phyloP scores from a whole-genome alignment of 2,113 vertebrate genomes.

The Sphyrna mokarran region DNA sequence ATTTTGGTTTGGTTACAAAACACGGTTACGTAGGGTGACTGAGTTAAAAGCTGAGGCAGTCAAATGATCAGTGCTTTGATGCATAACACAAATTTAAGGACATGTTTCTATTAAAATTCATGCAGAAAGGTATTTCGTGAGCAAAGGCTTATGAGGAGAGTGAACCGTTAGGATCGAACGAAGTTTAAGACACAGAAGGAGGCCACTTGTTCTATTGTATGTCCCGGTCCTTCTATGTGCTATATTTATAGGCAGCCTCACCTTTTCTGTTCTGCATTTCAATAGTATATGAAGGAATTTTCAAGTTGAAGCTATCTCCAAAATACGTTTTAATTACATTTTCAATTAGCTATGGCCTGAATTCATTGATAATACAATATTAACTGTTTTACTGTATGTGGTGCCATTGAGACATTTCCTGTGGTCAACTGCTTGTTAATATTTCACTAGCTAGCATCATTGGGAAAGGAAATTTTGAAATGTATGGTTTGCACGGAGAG shows the following conservation, averaged over 20 bases:
- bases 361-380: background rate
- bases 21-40: background rate
- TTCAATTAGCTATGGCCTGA: background rate
- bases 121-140: no score
- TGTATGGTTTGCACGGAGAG: background rate
- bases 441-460: background rate
- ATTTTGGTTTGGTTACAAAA: background rate
- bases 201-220: no score
- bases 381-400: background rate
- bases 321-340: background rate
- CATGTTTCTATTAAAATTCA: no score
- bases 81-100: no score
- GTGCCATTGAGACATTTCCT: background rate
- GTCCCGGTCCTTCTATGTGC: background rate
- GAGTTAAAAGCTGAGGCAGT: no score
- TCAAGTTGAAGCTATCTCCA: background rate
- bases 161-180: background rate
- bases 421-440: background rate
- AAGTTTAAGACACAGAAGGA: no score
- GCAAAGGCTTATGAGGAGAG: background rate
- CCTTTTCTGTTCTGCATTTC: background rate
- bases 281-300: background rate
- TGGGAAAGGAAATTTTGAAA: background rate
- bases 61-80: no score
- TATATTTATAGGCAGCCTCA: background rate